These are phyloP conservation scores for Petroica traversi DNA, from an alignment of 2,113 vertebrate species.

Conservation along the genomic window DNA sequence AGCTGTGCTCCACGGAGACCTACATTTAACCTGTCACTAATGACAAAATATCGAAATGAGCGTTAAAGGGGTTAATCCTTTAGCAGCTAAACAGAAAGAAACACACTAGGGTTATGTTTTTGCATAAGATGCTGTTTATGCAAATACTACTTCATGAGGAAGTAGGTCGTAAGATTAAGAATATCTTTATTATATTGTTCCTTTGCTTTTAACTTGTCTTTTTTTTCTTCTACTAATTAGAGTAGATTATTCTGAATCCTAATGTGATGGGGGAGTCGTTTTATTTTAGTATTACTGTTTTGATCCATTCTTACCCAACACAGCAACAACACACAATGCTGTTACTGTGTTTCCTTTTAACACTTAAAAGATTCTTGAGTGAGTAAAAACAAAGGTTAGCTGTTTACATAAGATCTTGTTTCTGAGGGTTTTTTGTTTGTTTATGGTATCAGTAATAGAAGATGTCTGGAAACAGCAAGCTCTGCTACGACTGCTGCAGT, in stretches of 20 bases:
- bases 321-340: not conserved
- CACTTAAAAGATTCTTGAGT: not conserved
- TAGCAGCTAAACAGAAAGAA: not conserved
- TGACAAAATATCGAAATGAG: not conserved
- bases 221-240: not conserved
- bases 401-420: not conserved
- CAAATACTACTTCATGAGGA: not conserved
- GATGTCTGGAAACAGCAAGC: constrained; percentile 86
- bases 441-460: constrained; percentile 71
- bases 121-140: not conserved
- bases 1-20: not conserved
- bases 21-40: not conserved
- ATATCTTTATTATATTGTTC: not conserved
- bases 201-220: not conserved
- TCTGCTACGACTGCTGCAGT: constrained; percentile 81
- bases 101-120: not conserved
- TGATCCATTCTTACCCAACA: not conserved
- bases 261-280: not conserved
- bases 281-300: not conserved
- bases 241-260: not conserved
- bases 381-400: not conserved
- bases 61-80: not conserved
- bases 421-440: not conserved
- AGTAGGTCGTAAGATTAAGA: not conserved
- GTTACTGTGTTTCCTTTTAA: not conserved